Conservation (phyloP, 1,140 invertebrate genomes). For the Penaeus vannamei region DNA sequence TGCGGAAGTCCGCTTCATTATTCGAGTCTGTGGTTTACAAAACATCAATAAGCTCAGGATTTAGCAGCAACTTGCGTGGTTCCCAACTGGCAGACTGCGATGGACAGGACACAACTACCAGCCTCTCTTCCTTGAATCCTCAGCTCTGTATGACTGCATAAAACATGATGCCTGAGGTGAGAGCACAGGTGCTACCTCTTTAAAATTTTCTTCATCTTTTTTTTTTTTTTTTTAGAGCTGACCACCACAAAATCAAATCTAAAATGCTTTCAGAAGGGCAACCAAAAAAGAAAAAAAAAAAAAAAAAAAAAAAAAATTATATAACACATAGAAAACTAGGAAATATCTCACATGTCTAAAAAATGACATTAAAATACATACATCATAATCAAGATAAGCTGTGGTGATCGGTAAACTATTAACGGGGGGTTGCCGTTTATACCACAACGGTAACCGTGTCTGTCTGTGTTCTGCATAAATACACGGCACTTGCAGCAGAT, state of each 20-base stretch:
- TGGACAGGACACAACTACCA: conserved; percentile 49
- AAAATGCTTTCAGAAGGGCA: conserved; percentile 42
- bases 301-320: conserved; percentile 18
- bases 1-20: too few species aligned
- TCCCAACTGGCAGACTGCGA: conserved; percentile 38
- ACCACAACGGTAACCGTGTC: conserved; percentile 42
- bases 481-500: conserved; percentile 57
- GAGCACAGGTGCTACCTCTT: too few species aligned
- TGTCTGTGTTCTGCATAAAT: conserved; percentile 46
- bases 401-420: conserved; percentile 62
- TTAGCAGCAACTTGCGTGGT: too few species aligned
- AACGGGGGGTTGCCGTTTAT: conserved; percentile 44
- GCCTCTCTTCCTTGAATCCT: conserved; percentile 32
- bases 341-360: conserved; percentile 61
- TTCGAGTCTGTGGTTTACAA: too few species aligned
- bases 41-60: too few species aligned
- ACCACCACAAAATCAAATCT: conserved; percentile 63
- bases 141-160: conserved; percentile 60
- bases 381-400: conserved; percentile 57
- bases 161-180: conserved; percentile 39
- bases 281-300: conserved; percentile 32
- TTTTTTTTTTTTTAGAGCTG: conserved; percentile 50
- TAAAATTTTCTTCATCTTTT: conserved; percentile 16
- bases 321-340: conserved; percentile 59
- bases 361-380: conserved; percentile 60